Base-by-base conservation (phyloP, 2,888 invertebrate species). In the Sipha maydis region DNA sequence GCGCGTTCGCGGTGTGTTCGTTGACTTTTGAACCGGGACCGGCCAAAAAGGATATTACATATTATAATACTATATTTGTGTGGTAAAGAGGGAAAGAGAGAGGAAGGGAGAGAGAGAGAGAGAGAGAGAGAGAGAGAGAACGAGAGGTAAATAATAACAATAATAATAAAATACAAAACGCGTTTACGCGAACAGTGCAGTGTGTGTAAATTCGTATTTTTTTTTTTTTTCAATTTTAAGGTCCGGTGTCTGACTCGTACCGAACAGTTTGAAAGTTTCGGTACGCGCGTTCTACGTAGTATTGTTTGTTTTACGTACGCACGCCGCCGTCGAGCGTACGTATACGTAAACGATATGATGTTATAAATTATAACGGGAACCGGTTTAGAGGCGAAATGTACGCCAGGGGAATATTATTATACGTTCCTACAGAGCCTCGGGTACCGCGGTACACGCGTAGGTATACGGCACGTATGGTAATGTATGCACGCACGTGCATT, bases 301-400 rank as follows among this genome's bases (percentile, higher is more conserved):
- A 21, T 28, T 56, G 31, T 48, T 48, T 11, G 11, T 48, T 14
- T 14, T 9, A 48, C 48, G 14, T 78, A 48, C 41, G 38, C n/a
- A 25, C 38, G 48, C 9, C 48, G 48, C 48, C 48, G 48, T 11
- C 48, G 48, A 48, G 48, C 48, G 48, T 48, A 14, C 48, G 48
- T 0, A 9, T 11, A 1, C 38, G 9, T 48, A 48, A 48, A 48
- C 9, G 48, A 48, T 14, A 14, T 4, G 34, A 48, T 48, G 11
- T 67, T 41, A 41, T 82, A 69, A 82, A 28, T 82, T 69, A 82
- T 11, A 1, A 3, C 28, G 28, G 67, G 41, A 82, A 82, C 80
- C 67, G 80, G 80, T 82, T 69, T 41, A 3, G 38, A 41, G 61
- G 67, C 69, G 80, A 69, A 82, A 69, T 61, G 61, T 79, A 79